A percentile compares a stretch with the other conserved stretches of the same genome.
These are phyloP conservation scores for Thermophis baileyi DNA, from an alignment of 2,113 vertebrate species.

Conservation along the genomic window DNA sequence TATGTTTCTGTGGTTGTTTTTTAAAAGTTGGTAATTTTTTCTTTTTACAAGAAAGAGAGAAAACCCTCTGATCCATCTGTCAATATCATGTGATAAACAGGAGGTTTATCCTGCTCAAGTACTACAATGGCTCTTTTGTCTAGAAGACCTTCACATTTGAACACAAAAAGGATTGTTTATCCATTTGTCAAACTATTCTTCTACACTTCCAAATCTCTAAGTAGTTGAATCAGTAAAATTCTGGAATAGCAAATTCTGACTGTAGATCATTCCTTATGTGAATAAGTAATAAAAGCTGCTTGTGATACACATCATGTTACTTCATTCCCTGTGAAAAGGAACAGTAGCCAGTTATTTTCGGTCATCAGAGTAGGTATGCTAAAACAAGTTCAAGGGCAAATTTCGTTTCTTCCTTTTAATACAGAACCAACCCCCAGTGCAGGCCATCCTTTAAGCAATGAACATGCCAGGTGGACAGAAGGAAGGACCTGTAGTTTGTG, in stretches of 20 bases:
- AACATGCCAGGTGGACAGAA: neutral
- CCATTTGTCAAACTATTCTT: no score
- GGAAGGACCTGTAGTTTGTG: neutral
- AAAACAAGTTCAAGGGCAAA: neutral
- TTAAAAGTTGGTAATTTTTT: neutral
- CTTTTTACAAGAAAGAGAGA: neutral
- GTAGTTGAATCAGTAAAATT: neutral
- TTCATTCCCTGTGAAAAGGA: neutral
- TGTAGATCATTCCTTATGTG: neutral
- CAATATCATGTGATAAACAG: neutral
- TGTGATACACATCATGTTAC: neutral
- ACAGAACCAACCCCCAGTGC: neutral
- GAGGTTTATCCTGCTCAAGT: neutral
- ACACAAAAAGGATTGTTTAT: neutral
- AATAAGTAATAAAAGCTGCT: neutral
- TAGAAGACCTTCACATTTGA: neutral
- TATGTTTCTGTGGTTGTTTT: neutral
- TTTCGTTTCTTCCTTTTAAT: neutral
- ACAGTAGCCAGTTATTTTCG: neutral
- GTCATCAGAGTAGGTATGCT: neutral
- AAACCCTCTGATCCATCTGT: neutral
- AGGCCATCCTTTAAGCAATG: neutral
- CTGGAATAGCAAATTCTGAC: neutral
- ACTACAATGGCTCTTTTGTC: neutral
- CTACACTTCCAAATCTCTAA: neutral